These are phyloP conservation scores for Chlorodrepanis virens DNA, from an alignment of 2,113 vertebrate genomes.

Conservation along the genomic window DNA sequence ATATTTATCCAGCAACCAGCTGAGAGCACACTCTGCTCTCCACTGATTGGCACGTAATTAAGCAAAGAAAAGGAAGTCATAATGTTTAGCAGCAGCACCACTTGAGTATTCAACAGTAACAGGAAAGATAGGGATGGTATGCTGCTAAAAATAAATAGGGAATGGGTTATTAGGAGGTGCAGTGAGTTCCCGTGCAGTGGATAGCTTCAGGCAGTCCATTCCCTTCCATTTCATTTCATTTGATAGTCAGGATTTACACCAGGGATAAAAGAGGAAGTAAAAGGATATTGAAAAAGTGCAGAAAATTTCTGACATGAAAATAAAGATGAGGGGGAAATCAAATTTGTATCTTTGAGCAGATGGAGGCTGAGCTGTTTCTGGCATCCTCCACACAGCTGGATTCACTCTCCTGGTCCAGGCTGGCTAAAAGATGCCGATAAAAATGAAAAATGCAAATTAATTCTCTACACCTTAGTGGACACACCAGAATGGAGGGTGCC, in stretches of 20 bases:
- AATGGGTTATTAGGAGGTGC: slow-evolving; percentile 35
- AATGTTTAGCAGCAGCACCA: slow-evolving; percentile 29
- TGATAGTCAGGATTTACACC: slow-evolving; percentile 24
- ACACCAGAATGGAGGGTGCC: slow-evolving; percentile 71
- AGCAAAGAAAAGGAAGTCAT: slow-evolving; percentile 42
- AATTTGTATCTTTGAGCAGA: slow-evolving; percentile 46
- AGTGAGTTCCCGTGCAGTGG: not conserved
- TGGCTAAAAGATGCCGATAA: not conserved
- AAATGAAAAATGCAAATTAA: slow-evolving; percentile 64
- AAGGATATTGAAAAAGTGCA: not conserved
- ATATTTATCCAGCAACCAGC: slow-evolving; percentile 36
- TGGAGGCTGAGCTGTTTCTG: slow-evolving; percentile 30
- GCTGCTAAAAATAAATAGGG: slow-evolving; percentile 50
- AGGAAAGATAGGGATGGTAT: slow-evolving; percentile 1
- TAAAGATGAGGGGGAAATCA: slow-evolving; percentile 44
- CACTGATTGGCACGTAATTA: slow-evolving; percentile 58
- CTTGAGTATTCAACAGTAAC: slow-evolving; percentile 31
- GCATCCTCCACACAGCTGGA: slow-evolving; percentile 30
- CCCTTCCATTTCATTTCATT: slow-evolving; percentile 44
- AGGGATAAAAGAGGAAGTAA: slow-evolving; percentile 21
- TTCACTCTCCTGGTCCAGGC: slow-evolving; percentile 1
- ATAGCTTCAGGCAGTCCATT: slow-evolving; percentile 46
- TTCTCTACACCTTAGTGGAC: slow-evolving; percentile 57
- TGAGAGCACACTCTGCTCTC: slow-evolving; percentile 9
- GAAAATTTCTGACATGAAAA: slow-evolving; percentile 12